Conservation (phyloP, 2,797 vertebrate species). For the Scleropages formosus region DNA sequence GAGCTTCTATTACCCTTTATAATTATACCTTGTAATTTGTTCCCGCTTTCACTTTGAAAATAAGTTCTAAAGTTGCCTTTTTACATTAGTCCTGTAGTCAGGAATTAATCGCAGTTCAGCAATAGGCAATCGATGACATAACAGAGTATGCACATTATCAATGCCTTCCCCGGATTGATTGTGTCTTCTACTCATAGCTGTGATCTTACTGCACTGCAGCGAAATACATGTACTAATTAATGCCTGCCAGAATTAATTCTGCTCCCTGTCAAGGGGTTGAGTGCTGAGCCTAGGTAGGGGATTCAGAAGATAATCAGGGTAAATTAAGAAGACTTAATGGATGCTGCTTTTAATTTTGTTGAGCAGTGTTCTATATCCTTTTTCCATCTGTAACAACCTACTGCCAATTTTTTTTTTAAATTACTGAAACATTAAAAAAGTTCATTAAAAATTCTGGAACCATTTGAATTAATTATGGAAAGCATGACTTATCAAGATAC, state of each 20-base stretch:
- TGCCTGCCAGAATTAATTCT: slow-evolving; percentile 51
- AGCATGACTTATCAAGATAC: slow-evolving; percentile 21
- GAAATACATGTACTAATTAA: slow-evolving; percentile 52
- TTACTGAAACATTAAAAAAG: slow-evolving; percentile 27
- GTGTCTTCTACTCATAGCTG: slow-evolving; percentile 29
- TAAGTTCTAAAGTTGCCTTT: background rate
- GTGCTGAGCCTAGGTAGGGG: slow-evolving; percentile 45
- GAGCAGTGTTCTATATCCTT: slow-evolving; percentile 29
- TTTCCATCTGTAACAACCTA: slow-evolving; percentile 23
- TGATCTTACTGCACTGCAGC: slow-evolving; percentile 26
- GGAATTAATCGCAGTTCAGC: background rate
- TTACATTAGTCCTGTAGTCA: background rate
- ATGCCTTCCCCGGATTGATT: slow-evolving; percentile 14
- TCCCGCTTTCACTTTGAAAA: background rate
- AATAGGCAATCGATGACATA: slow-evolving; percentile 1
- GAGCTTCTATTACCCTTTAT: background rate
- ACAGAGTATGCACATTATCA: background rate
- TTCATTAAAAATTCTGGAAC: slow-evolving; percentile 20
- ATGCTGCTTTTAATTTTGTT: slow-evolving; percentile 57
- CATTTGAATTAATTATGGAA: slow-evolving; percentile 20
- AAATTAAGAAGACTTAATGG: slow-evolving; percentile 49
- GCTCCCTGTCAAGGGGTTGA: slow-evolving; percentile 41
- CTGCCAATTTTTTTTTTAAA: slow-evolving; percentile 22
- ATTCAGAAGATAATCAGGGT: slow-evolving; percentile 49
- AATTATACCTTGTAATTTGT: background rate